phyloP scores from a whole-genome alignment of 2,888 invertebrate genomes.

The Heliconius aoede region DNA sequence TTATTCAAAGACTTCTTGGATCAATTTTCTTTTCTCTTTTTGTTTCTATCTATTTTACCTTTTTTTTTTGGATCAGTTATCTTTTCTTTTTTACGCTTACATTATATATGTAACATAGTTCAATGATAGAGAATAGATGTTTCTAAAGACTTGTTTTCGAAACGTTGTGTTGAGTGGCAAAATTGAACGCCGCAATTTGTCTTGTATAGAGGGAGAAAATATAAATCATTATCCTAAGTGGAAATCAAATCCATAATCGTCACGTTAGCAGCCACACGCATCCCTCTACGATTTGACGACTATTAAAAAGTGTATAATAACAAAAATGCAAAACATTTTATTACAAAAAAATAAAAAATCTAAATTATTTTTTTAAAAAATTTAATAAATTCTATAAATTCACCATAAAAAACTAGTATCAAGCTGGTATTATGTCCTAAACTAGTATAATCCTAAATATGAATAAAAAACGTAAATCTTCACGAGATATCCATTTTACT shows the following conservation, averaged over 20 bases:
- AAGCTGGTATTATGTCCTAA: neutral
- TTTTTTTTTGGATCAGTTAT: too few relatives aligned
- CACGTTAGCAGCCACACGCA: neutral
- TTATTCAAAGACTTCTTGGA: neutral
- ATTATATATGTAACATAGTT: neutral
- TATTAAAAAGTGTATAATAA: neutral
- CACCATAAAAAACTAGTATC: neutral
- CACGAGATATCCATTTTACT: constrained; percentile 15
- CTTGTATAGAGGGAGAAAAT: neutral
- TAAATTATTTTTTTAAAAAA: too few relatives aligned
- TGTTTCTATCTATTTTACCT: neutral
- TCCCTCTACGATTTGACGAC: neutral
- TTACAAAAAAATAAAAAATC: too few relatives aligned
- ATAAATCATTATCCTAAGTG: too few relatives aligned
- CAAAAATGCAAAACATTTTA: too few relatives aligned
- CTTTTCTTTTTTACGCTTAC: neutral
- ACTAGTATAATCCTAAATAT: neutral
- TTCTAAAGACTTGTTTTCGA: neutral
- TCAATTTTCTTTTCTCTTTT: neutral
- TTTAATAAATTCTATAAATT: neutral
- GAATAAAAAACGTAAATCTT: constrained; percentile 3
- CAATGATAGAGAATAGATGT: too few relatives aligned
- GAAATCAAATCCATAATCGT: too few relatives aligned
- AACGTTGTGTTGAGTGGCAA: too few relatives aligned
- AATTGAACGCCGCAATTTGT: neutral